Evolutionary conservation across 2,888 invertebrate genomes (phyloP).

Genomic region (Torymus tubicola): DNA sequence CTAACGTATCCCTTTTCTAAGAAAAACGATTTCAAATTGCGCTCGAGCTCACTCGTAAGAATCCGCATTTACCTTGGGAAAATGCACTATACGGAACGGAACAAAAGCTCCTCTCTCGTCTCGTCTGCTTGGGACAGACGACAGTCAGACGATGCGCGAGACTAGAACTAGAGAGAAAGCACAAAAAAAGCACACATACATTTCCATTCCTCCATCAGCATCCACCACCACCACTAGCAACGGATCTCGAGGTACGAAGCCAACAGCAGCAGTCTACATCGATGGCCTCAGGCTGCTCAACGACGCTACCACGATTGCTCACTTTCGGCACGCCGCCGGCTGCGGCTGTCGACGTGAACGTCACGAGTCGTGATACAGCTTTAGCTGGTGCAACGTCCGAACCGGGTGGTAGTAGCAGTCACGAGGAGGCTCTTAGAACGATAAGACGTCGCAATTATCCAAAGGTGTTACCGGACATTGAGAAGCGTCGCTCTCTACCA

Average conservation of each 20-base stretch:
- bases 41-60: too few relatives aligned
- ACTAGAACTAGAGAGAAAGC: background rate
- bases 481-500: slow-evolving; percentile 72
- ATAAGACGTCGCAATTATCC: slow-evolving; percentile 89
- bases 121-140: too few relatives aligned
- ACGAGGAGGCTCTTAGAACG: slow-evolving; percentile 84
- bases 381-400: background rate
- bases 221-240: background rate
- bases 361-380: slow-evolving; percentile 81
- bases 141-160: too few relatives aligned
- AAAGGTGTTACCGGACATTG: slow-evolving; percentile 89
- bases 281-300: slow-evolving; percentile 64
- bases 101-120: too few relatives aligned
- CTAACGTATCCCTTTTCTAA: too few relatives aligned
- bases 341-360: slow-evolving; percentile 81
- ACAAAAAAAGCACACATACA: background rate
- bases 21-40: too few relatives aligned
- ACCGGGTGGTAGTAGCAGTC: slow-evolving; percentile 78
- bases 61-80: too few relatives aligned
- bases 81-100: too few relatives aligned
- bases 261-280: background rate
- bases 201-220: background rate
- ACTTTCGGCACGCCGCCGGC: slow-evolving; percentile 68
- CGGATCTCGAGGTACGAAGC: slow-evolving; percentile 8
- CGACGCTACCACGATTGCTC: slow-evolving; percentile 65